Evolutionary conservation across 2,113 vertebrate species (phyloP).

Genomic region (Leucosticte australis): DNA sequence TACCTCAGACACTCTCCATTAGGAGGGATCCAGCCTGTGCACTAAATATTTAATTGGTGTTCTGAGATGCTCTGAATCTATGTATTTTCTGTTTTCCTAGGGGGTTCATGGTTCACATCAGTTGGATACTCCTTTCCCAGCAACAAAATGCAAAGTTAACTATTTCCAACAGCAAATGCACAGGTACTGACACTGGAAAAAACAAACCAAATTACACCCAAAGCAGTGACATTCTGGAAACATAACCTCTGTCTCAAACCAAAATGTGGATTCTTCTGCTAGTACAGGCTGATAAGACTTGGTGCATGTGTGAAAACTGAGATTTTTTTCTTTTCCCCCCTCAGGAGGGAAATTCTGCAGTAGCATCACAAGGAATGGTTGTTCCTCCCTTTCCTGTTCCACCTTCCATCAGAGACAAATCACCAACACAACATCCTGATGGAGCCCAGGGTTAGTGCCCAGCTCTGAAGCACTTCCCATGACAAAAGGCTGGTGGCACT

Average conservation of each 20-base stretch:
- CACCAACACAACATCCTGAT: not conserved
- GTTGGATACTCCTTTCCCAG: not conserved
- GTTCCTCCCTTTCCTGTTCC: not conserved
- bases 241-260: not conserved
- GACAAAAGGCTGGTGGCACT: not conserved
- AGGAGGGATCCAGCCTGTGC: not conserved
- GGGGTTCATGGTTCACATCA: not conserved
- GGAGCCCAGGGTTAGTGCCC: not conserved
- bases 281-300: not conserved
- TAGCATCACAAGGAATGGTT: not conserved
- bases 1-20: slow-evolving; percentile 35
- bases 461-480: not conserved
- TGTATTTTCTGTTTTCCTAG: not conserved
- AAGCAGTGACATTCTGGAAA: not conserved
- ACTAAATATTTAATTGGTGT: slow-evolving; percentile 43
- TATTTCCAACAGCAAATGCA: not conserved
- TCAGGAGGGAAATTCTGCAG: not conserved
- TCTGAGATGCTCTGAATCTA: not conserved
- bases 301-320: not conserved
- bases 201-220: not conserved
- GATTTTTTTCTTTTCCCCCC: not conserved
- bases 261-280: not conserved
- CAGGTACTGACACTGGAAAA: not conserved
- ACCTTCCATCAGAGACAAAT: not conserved
- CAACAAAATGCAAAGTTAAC: not conserved